Evolutionary conservation across 2,888 invertebrate genomes (phyloP), one percentile per base, ranked within the genome.

Genomic region (Odontothrips loti): DNA sequence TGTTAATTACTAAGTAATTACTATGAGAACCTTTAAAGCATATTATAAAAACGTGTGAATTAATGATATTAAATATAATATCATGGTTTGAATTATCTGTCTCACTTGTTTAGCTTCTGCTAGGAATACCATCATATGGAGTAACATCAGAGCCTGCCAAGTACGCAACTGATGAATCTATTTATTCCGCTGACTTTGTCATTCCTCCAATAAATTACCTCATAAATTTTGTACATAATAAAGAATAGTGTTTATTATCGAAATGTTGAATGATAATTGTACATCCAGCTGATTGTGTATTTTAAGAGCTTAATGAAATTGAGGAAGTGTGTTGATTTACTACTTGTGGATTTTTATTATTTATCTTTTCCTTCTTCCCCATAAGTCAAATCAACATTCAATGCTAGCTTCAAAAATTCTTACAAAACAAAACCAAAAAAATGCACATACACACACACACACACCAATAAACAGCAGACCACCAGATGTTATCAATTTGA

Each of bases 321-420:
- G 79, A 82, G 80, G 75, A 82, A 82, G 63, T 81, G 81, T 82
- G 81, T 82, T 81, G 80, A 79, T 81, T 82, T 81, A 81, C 81
- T 81, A 81, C 81, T 9, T 81, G 68, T 82, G 81, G 80, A 43
- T 43, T 4, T 43, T 43, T 43, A 43, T 43, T 43, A 43, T 43
- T 43, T 58, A 6, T 58, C 58, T 20, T 15, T 58, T 58, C 17
- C 58, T 1, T 20, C 58, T 20, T 58, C 15, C 12, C 58, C 51
- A 15, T 17, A 51, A 51, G 11, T 51, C 11, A 3, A 3, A 1
- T 17, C 51, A 51, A 11, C 51, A 51, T 17, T 15, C 51, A 1
- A 51, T 17, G 1, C 11, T 15, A 51, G 1, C 1, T 51, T 51
- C 9, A 17, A 6, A 51, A 2, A 51, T 17, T 51, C 10, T 51